These are phyloP conservation scores for Sphenopsis melanotis DNA, from an alignment of 2,797 vertebrate species.

Conservation along the genomic window DNA sequence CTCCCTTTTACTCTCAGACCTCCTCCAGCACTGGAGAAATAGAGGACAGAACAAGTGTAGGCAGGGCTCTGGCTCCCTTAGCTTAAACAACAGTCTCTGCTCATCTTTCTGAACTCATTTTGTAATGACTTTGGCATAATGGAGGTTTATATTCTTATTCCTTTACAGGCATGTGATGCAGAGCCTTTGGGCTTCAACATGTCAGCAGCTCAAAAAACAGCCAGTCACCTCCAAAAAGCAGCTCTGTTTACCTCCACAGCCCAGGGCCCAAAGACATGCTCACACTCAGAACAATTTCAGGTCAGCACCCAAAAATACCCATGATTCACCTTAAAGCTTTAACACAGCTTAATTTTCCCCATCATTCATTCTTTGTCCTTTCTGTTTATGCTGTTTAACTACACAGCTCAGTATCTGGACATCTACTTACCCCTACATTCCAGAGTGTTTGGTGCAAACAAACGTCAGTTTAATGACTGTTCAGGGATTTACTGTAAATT, in stretches of 20 bases:
- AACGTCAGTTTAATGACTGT: neutral
- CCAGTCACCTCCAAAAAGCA: neutral
- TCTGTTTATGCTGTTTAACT: neutral
- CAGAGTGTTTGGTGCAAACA: neutral
- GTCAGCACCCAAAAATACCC: neutral
- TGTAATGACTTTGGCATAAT: neutral
- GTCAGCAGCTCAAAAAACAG: neutral
- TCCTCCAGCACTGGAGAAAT: neutral
- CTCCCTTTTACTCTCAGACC: neutral
- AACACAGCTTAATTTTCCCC: neutral
- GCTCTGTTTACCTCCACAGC: neutral
- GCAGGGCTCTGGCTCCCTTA: neutral
- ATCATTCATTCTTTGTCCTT: neutral
- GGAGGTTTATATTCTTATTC: neutral
- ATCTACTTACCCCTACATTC: neutral
- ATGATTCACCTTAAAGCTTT: constrained; percentile 1
- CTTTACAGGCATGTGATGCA: neutral
- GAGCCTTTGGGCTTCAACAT: neutral
- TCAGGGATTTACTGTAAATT: neutral
- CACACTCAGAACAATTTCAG: neutral
- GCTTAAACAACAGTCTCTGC: neutral
- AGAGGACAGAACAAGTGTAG: neutral
- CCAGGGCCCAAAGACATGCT: neutral
- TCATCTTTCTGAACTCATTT: neutral
- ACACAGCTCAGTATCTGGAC: neutral